Percentiles rank a stretch among this genome's conserved stretches.
phyloP scores from a whole-genome alignment of 2,888 invertebrate genomes.

The Orthonevra nobilis region DNA sequence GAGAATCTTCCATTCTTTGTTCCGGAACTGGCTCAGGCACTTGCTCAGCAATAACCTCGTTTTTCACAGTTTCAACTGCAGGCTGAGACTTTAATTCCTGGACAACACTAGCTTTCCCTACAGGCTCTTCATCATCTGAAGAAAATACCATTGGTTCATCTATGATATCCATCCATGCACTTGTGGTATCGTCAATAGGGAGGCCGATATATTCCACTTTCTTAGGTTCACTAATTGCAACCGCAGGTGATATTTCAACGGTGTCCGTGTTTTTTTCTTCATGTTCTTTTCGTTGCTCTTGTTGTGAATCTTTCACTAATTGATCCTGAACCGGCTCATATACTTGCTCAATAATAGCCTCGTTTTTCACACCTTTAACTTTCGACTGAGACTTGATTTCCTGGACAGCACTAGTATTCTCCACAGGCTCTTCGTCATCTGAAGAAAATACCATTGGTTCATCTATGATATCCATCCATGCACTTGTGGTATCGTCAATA shows the following conservation, averaged over 20 bases:
- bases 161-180: conserved; percentile 73
- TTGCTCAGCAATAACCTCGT: neutral
- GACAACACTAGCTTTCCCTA: conserved; percentile 46
- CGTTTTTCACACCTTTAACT: conserved; percentile 74
- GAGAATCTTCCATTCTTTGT: neutral
- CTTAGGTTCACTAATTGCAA: neutral
- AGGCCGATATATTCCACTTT: conserved; percentile 68
- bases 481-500: conserved; percentile 72
- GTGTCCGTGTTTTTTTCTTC: neutral
- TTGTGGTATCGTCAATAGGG: conserved; percentile 73
- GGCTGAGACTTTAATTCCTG: conserved; percentile 72
- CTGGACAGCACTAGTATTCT: conserved; percentile 45
- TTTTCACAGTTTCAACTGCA: conserved; percentile 50
- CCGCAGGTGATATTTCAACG: neutral
- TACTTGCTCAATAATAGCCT: neutral
- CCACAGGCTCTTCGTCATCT: conserved; percentile 73
- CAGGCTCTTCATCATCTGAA: conserved; percentile 69
- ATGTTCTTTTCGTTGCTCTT: neutral
- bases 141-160: conserved; percentile 56
- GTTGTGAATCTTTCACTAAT: too few relatives aligned
- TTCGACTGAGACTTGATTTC: too few relatives aligned
- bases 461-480: conserved; percentile 76
- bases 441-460: conserved; percentile 74
- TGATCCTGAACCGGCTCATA: too few relatives aligned
- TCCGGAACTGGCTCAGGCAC: neutral